phyloP scores from a whole-genome alignment of 2,888 invertebrate genomes.

The Ommatoiulus sabulosus region DNA sequence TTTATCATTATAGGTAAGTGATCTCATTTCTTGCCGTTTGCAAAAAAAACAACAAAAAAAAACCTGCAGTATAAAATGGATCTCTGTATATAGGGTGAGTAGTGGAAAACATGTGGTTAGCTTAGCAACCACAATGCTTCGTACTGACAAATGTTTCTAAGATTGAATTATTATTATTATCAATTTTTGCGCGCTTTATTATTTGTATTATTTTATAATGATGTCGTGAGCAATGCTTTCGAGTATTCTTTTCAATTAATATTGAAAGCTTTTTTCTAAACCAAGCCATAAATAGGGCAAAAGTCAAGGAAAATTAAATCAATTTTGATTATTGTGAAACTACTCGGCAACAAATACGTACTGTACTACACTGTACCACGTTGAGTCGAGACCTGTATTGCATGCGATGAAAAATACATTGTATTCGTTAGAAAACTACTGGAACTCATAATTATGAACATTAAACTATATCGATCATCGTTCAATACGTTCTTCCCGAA shows the following conservation, averaged over 20 bases:
- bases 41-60: background rate
- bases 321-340: constrained; percentile 23
- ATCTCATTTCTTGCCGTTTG: background rate
- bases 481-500: too few species aligned
- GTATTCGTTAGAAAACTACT: background rate
- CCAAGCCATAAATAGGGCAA: background rate
- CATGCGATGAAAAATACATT: background rate
- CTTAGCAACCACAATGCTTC: background rate
- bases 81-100: background rate
- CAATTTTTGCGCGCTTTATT: background rate
- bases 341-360: background rate
- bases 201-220: background rate
- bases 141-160: background rate
- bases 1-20: constrained; percentile 39
- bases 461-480: background rate
- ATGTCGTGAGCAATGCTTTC: background rate
- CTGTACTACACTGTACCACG: background rate
- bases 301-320: background rate
- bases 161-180: background rate
- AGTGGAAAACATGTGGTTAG: background rate
- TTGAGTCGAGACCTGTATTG: background rate
- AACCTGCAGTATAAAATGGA: background rate
- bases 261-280: background rate
- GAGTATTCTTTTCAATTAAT: constrained; percentile 9
- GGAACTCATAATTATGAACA: background rate